Conservation (phyloP, 2,113 vertebrate species). For the Anarhynchus alexandrinus region DNA sequence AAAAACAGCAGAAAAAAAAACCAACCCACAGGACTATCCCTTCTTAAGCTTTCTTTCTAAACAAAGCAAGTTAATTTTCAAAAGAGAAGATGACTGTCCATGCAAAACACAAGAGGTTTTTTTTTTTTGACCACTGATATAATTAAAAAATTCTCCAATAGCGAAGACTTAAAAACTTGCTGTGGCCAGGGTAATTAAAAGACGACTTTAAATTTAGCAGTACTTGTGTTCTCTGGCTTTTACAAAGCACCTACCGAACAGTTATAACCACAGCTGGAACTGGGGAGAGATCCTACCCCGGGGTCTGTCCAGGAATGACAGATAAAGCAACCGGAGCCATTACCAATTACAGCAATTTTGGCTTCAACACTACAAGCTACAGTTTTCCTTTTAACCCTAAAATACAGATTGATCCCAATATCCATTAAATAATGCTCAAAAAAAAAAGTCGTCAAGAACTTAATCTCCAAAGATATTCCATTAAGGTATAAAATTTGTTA, state of each 20-base stretch:
- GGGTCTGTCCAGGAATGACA: background rate
- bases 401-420: background rate
- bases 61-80: background rate
- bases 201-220: background rate
- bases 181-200: background rate
- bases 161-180: background rate
- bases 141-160: background rate
- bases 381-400: background rate
- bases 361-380: background rate
- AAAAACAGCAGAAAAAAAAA: background rate
- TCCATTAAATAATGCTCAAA: background rate
- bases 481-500: background rate
- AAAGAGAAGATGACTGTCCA: background rate
- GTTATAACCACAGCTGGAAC: background rate
- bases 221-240: background rate
- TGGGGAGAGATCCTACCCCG: background rate
- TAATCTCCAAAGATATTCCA: background rate
- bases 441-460: background rate
- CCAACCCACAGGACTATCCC: background rate
- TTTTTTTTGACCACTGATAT: background rate
- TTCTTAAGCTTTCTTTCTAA: background rate
- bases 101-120: background rate
- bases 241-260: background rate
- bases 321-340: background rate
- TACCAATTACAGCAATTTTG: background rate